These are phyloP conservation scores for Hermaeophaga mercurialis DNA, from an alignment of 2,888 invertebrate genomes.

Conservation along the genomic window DNA sequence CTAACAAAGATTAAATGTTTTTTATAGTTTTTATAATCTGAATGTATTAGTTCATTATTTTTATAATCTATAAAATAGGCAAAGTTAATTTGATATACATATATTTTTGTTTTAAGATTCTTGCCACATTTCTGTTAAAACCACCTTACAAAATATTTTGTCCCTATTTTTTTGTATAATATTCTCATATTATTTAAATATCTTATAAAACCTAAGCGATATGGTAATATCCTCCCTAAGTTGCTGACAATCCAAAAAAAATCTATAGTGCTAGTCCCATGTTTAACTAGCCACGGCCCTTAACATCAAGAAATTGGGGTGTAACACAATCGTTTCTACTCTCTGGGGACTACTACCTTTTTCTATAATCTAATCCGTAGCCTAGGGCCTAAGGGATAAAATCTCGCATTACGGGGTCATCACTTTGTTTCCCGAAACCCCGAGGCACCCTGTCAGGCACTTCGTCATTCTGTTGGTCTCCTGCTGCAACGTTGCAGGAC, in stretches of 20 bases:
- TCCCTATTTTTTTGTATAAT: neutral
- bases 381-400: constrained; percentile 11
- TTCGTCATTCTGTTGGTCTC: constrained; percentile 2
- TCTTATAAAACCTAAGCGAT: neutral
- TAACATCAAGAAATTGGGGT: constrained; percentile 17
- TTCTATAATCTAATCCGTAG: constrained; percentile 20
- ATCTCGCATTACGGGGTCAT: constrained; percentile 22
- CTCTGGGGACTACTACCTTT: constrained; percentile 11
- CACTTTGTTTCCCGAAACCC: constrained; percentile 11
- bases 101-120: no score
- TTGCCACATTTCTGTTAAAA: no score
- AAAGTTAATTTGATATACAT: no score
- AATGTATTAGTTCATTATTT: no score
- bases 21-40: no score
- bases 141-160: no score
- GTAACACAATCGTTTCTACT: constrained; percentile 14
- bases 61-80: no score
- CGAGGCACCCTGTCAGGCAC: constrained; percentile 4
- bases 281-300: constrained; percentile 3
- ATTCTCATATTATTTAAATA: neutral
- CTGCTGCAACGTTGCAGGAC: neutral
- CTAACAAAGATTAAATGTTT: no score
- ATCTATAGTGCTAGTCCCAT: neutral
- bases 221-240: neutral
- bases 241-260: constrained; percentile 1